Conservation (phyloP, 2,888 invertebrate species). For the Belgica antarctica region DNA sequence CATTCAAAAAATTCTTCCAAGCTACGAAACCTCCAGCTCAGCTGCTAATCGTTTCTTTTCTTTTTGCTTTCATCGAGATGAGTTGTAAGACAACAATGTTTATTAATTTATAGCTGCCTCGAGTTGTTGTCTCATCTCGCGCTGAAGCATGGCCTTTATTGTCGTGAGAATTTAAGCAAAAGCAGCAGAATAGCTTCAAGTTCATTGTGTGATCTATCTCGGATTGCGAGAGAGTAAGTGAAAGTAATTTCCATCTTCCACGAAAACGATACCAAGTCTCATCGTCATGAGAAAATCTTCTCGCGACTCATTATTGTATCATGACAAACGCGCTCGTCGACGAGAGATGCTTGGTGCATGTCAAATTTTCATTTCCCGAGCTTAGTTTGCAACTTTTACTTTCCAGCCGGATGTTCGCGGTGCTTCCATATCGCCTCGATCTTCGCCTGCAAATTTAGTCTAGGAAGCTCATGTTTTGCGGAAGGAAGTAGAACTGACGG, state of each 20-base stretch:
- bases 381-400: constrained; percentile 37
- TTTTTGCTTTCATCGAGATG: background rate
- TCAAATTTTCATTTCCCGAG: constrained; percentile 33
- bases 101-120: constrained; percentile 24
- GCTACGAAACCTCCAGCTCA: too few relatives aligned
- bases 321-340: constrained; percentile 30
- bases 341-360: constrained; percentile 7
- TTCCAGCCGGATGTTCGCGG: too few relatives aligned
- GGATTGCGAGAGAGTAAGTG: constrained; percentile 12
- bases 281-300: constrained; percentile 37
- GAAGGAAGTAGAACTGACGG: too few relatives aligned
- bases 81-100: constrained; percentile 20
- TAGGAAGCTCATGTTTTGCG: too few relatives aligned
- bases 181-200: constrained; percentile 37
- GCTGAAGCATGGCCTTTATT: constrained; percentile 18
- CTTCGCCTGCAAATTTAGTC: too few relatives aligned
- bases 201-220: constrained; percentile 38
- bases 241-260: constrained; percentile 22
- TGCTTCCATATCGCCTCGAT: too few relatives aligned
- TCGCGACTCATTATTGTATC: constrained; percentile 39
- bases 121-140: constrained; percentile 29
- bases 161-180: constrained; percentile 41
- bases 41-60: too few relatives aligned
- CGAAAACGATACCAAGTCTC: constrained; percentile 5
- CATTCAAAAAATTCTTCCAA: too few relatives aligned